Evolutionary conservation across 2,797 vertebrate species (phyloP), one percentile per base, ranked within the genome.

Genomic region (Falco columbarius): DNA sequence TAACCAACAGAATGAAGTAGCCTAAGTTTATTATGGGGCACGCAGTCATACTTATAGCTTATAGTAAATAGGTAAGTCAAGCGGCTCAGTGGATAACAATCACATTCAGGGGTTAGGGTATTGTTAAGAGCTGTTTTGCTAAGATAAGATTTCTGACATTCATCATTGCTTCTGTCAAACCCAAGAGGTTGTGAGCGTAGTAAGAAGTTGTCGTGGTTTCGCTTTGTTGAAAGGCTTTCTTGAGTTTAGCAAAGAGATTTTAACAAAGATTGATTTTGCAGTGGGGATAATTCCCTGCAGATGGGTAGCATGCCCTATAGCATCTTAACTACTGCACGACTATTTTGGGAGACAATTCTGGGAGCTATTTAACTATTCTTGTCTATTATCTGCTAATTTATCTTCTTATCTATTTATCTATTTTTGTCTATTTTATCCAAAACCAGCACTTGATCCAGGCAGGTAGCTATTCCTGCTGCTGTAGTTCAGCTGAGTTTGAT

Each of bases 91-190:
- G 79, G 96, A 96, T 97, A 97, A 95, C 83, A 76, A 97, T 95
- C 72, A 0, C 34, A 30, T 67, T 94, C 84, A 71, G 86, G 86
- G 95, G 71, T 96, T 91, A 87, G 52, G 68, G 89, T 68, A 94
- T 95, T 96, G 96, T 97, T 89, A 66, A 70, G 63, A 93, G 79
- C 77, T 97, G 96, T 96, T 97, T 91, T 92, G 86, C 84, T 63
- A 76, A 97, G 96, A 96, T 97, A 97, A 97, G 95, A 74, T 85
- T 95, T 82, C 92, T 95, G 86, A 95, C 94, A 97, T 96, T 84
- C 89, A 95, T 96, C 96, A 95, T 42, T 85, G 74, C 95, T 89
- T 89, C 92, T 93, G 96, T 94, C 95, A 97, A 52, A 81, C 40
- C n/a, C 2, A 6, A 91, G 84, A 89, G 65, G 68, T 2, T 87